These are phyloP conservation scores for Tethea ocularis DNA, from an alignment of 2,888 invertebrate species.

Conservation along the genomic window DNA sequence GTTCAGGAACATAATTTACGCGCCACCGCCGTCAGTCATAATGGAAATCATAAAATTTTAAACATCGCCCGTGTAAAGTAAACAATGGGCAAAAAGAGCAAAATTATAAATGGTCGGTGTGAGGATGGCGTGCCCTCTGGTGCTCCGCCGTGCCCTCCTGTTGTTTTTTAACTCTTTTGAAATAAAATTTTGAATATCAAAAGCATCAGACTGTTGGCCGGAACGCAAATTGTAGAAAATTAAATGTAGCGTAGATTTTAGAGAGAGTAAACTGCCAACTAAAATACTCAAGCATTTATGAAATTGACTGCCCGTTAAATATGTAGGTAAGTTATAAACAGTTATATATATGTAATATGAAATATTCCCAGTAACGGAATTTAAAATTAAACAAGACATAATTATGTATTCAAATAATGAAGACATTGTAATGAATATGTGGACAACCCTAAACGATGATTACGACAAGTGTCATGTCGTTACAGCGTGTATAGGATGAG, in stretches of 20 bases:
- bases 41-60: conserved; percentile 78
- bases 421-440: conserved; percentile 1
- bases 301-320: background rate
- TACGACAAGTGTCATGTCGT: conserved; percentile 17
- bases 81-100: conserved; percentile 80
- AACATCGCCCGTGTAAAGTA: conserved; percentile 72
- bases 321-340: too few species aligned
- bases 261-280: conserved; percentile 18
- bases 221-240: conserved; percentile 33
- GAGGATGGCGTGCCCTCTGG: conserved; percentile 55
- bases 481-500: conserved; percentile 44
- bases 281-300: background rate
- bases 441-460: conserved; percentile 32
- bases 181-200: conserved; percentile 55
- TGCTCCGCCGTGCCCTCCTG: conserved; percentile 42
- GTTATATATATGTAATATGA: too few species aligned
- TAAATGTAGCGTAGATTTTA: conserved; percentile 29
- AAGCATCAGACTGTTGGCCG: conserved; percentile 29
- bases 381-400: too few species aligned
- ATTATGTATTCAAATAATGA: too few species aligned
- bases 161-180: conserved; percentile 50
- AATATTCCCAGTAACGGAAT: too few species aligned
- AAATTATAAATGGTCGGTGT: conserved; percentile 58
- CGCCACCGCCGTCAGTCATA: conserved; percentile 60
- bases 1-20: conserved; percentile 73